Base-by-base conservation (phyloP, 2,888 invertebrate genomes). In the Parnassius mnemosyne region DNA sequence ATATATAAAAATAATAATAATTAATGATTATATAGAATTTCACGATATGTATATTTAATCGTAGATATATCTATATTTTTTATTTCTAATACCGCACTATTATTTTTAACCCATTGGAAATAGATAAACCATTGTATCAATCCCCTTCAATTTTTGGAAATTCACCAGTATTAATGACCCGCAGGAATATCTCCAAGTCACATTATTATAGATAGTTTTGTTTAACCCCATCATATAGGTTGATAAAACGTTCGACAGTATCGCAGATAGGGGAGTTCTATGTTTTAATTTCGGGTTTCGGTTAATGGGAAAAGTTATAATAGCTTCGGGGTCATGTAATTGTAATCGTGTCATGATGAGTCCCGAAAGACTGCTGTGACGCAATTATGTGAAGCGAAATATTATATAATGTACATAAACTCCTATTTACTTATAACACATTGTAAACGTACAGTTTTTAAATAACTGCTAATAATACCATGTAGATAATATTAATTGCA, bases 271-370 rank as follows among this genome's bases (percentile, higher is more conserved):
- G 89, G 88, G 89, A 81, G 77, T 76, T 69, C 82, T 85, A 79
- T 85, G 78, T 84, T 85, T 86, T 84, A 84, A 87, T 87, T 83
- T 76, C 73, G 70, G 71, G 71, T 72, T 70, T 74, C 68, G 69
- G 71, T 79, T 81, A 80, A 85, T 88, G 89, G 83, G 89, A 85
- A 87, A 85, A 81, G 78, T 85, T 86, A 69, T 73, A 80, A 78
- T 77, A 71, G 74, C 69, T 72, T 66, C 68, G 61, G 70, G 49
- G 73, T 70, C 63, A 64, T 73, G 69, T 70, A 70, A 71, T 72
- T 71, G 71, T 71, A 66, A 66, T 71, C 61, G 66, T 58, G 57
- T 64, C 61, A 70, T 79, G 79, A 83, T 83, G 76, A 77, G 74
- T 63, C 79, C 68, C 78, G 60, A 58, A 9, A 43, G 63, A 60